Percentiles rank a stretch among this genome's conserved stretches.
phyloP scores from a whole-genome alignment of 1,140 invertebrate genomes.

The Saccostrea cuccullata region DNA sequence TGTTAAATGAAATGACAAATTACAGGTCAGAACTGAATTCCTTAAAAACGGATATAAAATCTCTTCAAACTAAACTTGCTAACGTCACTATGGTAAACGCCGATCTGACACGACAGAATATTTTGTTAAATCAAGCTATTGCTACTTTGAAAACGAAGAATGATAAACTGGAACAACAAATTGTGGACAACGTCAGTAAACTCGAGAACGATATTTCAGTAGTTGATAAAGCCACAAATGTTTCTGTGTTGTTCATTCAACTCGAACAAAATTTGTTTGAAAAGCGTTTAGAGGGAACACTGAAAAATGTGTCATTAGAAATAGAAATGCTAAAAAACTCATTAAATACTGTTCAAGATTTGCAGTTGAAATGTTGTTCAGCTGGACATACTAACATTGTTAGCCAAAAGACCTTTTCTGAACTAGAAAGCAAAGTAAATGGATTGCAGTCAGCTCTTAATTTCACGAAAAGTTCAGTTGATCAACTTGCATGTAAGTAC shows the following conservation, averaged over 20 bases:
- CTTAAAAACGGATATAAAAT: background rate
- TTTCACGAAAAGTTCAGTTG: background rate
- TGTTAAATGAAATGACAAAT: conserved; percentile 1
- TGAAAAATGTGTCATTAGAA: background rate
- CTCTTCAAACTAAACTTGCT: background rate
- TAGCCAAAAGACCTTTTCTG: background rate
- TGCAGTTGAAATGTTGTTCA: background rate
- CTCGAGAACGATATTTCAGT: background rate
- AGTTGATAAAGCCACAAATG: background rate
- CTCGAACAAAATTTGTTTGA: background rate
- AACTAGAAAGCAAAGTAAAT: background rate
- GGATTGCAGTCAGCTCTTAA: background rate
- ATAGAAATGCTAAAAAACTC: background rate
- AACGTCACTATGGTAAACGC: background rate
- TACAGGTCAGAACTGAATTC: background rate
- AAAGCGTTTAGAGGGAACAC: background rate
- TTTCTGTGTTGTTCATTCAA: background rate
- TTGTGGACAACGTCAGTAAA: background rate
- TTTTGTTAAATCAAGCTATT: background rate
- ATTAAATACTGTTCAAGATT: background rate
- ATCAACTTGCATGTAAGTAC: background rate
- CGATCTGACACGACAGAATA: background rate
- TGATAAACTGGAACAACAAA: background rate
- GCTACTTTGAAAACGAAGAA: background rate
- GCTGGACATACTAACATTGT: background rate